These are phyloP conservation scores for Orientallactaga sibirica DNA, from an alignment of 2,797 vertebrate species.

Conservation along the genomic window DNA sequence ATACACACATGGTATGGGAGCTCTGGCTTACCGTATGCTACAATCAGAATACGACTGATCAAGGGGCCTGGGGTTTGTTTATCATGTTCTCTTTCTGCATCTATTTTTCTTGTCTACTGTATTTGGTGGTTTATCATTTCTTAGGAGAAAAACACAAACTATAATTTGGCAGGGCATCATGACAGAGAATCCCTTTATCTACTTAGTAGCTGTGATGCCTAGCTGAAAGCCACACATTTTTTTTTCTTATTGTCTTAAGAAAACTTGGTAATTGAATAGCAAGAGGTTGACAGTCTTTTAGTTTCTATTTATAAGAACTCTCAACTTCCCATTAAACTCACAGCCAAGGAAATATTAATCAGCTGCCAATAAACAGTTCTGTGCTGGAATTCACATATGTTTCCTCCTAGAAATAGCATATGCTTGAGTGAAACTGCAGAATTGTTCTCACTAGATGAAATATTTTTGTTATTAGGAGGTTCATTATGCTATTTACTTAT, in stretches of 20 bases:
- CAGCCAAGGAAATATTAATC: constrained; percentile 74
- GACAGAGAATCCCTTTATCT: constrained; percentile 15
- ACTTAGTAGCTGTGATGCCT: constrained; percentile 25
- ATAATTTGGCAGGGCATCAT: constrained; percentile 13
- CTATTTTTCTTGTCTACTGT: not conserved
- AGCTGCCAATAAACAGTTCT: constrained; percentile 73
- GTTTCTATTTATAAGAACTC: constrained; percentile 63
- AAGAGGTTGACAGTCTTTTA: constrained; percentile 44
- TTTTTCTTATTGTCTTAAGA: not conserved
- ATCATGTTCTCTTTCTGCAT: not conserved
- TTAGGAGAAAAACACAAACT: not conserved
- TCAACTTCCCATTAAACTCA: constrained; percentile 55
- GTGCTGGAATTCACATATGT: constrained; percentile 67
- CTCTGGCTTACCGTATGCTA: not conserved
- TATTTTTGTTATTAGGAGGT: constrained; percentile 59
- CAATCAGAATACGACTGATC: not conserved
- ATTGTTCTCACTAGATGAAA: constrained; percentile 1
- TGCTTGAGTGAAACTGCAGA: constrained; percentile 63
- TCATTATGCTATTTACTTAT: not conserved
- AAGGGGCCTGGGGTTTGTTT: not conserved
- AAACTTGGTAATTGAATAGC: constrained; percentile 51
- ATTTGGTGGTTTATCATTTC: constrained; percentile 28
- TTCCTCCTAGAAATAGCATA: constrained; percentile 69
- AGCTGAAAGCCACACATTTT: not conserved
- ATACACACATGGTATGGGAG: not conserved